A percentile compares a stretch with the other conserved stretches of the same genome.
phyloP scores from a whole-genome alignment of 2,888 invertebrate species.

The Drymonia ruficornis region DNA sequence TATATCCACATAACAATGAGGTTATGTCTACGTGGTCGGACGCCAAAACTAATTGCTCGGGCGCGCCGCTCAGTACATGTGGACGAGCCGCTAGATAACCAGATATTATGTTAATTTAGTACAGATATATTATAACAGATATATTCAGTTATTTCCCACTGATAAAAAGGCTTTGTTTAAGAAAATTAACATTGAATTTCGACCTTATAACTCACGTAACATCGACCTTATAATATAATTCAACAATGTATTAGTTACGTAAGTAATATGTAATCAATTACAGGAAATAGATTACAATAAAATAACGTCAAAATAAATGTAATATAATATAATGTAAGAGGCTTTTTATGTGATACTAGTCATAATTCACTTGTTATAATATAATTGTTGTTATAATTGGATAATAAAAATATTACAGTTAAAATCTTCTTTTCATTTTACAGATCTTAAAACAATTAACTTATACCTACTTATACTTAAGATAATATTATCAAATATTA shows the following conservation, averaged over 20 bases:
- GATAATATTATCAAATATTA: too few species aligned
- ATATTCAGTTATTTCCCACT: too few species aligned
- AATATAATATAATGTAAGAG: constrained; percentile 31
- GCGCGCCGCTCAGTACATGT: too few species aligned
- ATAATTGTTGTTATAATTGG: constrained; percentile 26
- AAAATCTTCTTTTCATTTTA: background rate
- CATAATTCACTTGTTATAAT: constrained; percentile 34
- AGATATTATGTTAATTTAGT: too few species aligned
- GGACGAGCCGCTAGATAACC: too few species aligned
- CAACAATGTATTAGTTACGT: background rate
- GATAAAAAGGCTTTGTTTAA: too few species aligned
- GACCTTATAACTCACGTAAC: too few species aligned
- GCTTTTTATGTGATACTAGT: constrained; percentile 67
- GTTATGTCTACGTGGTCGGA: too few species aligned
- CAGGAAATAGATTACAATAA: background rate
- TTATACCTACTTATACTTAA: background rate
- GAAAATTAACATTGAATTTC: too few species aligned
- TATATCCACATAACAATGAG: too few species aligned
- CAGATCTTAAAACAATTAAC: background rate
- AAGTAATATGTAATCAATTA: background rate
- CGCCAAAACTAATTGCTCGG: too few species aligned
- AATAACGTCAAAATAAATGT: constrained; percentile 9
- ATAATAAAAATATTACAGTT: constrained; percentile 11
- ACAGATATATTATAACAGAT: too few species aligned
- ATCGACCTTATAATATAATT: background rate